Base-by-base conservation (phyloP, 2,113 vertebrate species). In the Ochotona curzoniae region DNA sequence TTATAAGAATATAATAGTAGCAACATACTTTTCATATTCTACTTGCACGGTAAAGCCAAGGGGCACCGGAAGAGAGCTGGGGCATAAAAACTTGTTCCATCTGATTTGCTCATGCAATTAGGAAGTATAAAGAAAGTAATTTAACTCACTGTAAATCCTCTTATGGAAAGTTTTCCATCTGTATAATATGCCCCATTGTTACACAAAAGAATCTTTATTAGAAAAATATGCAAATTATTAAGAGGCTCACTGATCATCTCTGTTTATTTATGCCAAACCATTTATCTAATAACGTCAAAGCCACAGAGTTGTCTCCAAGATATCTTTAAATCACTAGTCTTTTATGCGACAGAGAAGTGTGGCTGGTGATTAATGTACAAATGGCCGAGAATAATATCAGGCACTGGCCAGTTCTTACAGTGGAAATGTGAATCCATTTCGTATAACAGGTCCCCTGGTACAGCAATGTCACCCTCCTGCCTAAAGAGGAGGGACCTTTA, bases 151-250 rank as follows among this genome's bases (percentile, higher is more conserved):
- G 30, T 12, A 38, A n/a, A 78, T 38, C 57, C 57, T 76, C 44
- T 51, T 44, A 23, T 18, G 61, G 25, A 67, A 70, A 47, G 49
- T 87, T 44, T 44, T 28, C 38, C 32, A 12, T 57, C 71, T 44
- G 49, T 10, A 54, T 91, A 76, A 95, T 93, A 94, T 57, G 93
- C 63, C 61, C 91, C 20, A 49, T 28, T 35, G 26, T 30, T 73
- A 38, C 30, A 15, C 20, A n/a, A n/a, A 26, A 47, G 11, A 32
- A 74, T 35, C 28, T 49, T 44, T 38, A n/a, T 96, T 93, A 71
- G 93, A 90, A 97, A 97, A 95, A 87, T 95, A 97, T 92, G 94
- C 96, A 97, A 96, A 95, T 95, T 89, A 44, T 79, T 18, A 80
- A 96, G 93, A 97, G 97, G 83, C 87, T 63, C 89, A 92, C 93